Percentiles rank a stretch among this genome's conserved stretches.
These are phyloP conservation scores for Silurus meridionalis DNA, from an alignment of 2,113 vertebrate genomes.

Conservation along the genomic window DNA sequence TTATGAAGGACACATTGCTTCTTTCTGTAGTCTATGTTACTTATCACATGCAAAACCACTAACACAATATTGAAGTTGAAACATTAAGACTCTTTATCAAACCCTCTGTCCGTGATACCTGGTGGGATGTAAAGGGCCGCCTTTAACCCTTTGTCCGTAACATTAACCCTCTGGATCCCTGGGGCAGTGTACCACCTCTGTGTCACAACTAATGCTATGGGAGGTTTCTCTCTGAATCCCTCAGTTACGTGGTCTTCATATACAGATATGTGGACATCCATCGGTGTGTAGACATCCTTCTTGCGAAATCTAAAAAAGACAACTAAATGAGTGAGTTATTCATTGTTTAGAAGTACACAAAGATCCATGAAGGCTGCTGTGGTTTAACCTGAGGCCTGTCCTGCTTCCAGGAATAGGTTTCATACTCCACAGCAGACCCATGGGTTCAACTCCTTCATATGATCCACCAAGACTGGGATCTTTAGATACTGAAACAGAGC, in stretches of 20 bases:
- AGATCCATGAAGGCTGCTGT: background rate
- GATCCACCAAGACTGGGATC: slow-evolving; percentile 70
- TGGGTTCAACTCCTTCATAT: slow-evolving; percentile 68
- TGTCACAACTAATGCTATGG: slow-evolving; percentile 56
- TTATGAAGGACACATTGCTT: background rate
- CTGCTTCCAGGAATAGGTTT: slow-evolving; percentile 69
- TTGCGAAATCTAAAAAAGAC: slow-evolving; percentile 66
- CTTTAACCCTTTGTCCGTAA: slow-evolving; percentile 58
- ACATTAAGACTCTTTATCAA: background rate
- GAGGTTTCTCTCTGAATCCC: slow-evolving; percentile 56
- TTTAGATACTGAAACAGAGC: slow-evolving; percentile 57
- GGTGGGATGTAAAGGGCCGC: slow-evolving; percentile 70
- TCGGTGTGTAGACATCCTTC: slow-evolving; percentile 59
- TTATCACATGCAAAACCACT: background rate
- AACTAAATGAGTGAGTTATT: background rate
- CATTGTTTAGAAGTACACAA: background rate
- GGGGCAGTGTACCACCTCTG: slow-evolving; percentile 73
- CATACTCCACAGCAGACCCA: slow-evolving; percentile 77
- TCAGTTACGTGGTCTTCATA: slow-evolving; percentile 61
- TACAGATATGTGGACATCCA: slow-evolving; percentile 65
- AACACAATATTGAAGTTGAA: background rate
- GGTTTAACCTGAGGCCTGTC: slow-evolving; percentile 65
- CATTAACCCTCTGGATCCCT: slow-evolving; percentile 62
- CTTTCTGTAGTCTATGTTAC: background rate
- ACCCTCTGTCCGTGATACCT: slow-evolving; percentile 57